Base-by-base conservation (phyloP, 2,888 invertebrate genomes). In the Pseudanteris insignis region DNA sequence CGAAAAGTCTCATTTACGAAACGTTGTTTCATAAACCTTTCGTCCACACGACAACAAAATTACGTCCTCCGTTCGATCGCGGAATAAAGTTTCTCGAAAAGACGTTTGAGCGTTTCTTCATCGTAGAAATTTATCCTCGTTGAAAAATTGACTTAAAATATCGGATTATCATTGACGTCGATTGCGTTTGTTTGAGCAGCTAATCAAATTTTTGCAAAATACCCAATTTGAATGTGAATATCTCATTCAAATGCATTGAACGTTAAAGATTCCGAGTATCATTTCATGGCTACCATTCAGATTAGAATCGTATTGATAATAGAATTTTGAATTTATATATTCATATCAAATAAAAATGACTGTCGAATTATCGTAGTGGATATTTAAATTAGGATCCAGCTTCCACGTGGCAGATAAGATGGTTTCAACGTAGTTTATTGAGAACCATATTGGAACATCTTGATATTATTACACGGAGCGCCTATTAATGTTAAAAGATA, bases 401-500 rank as follows among this genome's bases (percentile, higher is more conserved):
- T 44, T 36, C 13, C 30, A 25, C 13, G 9, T n/a, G 2, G 12
- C 11, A 47, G 47, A 59, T 59, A 47, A 59, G 59, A 53, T 47
- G 43, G 53, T 37, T 53, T 53, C 38, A 21, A 21, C 12, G 38
- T 54, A 43, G 54, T 61, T 54, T 61, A 61, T 54, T 61, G 48
- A 43, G 37, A 34, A 37, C 48, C 48, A 38, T 48, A 54, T 61
- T 61, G 54, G 60, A 54, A 54, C 53, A 60, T 53, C 60, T 60
- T 60, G 60, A 53, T 53, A 53, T 37, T 53, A 47, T 60, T 53
- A 53, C 47, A 60, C 32, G 60, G 24, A 53, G 53, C 28, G 43
- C 47, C 60, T 60, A 60, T 60, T 60, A 60, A 60, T 60, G 60
- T 60, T 60, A 60, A 53, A 48, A 53, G 53, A 60, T 60, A 60